Evolutionary conservation across 2,888 invertebrate genomes (phyloP), one percentile per base, ranked within the genome.

Genomic region (Leistus spinibarbis): DNA sequence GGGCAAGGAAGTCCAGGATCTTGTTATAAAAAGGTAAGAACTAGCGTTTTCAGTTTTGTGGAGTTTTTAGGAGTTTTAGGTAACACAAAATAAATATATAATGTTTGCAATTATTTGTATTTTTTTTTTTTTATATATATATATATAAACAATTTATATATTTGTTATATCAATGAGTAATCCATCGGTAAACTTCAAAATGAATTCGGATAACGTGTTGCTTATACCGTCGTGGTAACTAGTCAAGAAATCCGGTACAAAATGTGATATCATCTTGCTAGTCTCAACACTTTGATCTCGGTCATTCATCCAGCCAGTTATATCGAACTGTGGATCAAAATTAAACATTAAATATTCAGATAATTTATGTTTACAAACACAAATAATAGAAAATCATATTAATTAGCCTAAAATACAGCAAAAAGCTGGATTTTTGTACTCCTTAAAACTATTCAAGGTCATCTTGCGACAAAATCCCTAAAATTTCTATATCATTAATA

Each of bases 1-100:
- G 0, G 92, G 93, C 2, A 89, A 88, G 79, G 91, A 92, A 74
- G 89, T 92, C 57, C 90, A 91, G 80, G 87, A 88, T 77, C 88
- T 89, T 62, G 88, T 91, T 22, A 85, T 86, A n/a, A 82, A 87
- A 79, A 88, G 88, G 88, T 87, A 81, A 71, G n/a, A n/a, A n/a
- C n/a, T n/a, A n/a, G n/a, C 20, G 17, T 54, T 57, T 23, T 85
- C 86, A 1, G 19, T 70, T n/a, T n/a, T n/a, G n/a, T n/a, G n/a
- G n/a, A n/a, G n/a, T n/a, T n/a, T n/a, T n/a, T n/a, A n/a, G n/a
- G n/a, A n/a, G 53, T 53, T 53, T 7, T 53, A 7, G 53, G 9
- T 9, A 53, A 53, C 53, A 53, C 53, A 53, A 53, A 7, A 53
- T 10, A 9, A n/a, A n/a, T n/a, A n/a, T n/a, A n/a, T n/a, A n/a